A percentile compares a stretch with the other conserved stretches of the same genome.
Conservation (phyloP, 2,797 vertebrate genomes). For the Xiphorhynchus erythropygius region DNA sequence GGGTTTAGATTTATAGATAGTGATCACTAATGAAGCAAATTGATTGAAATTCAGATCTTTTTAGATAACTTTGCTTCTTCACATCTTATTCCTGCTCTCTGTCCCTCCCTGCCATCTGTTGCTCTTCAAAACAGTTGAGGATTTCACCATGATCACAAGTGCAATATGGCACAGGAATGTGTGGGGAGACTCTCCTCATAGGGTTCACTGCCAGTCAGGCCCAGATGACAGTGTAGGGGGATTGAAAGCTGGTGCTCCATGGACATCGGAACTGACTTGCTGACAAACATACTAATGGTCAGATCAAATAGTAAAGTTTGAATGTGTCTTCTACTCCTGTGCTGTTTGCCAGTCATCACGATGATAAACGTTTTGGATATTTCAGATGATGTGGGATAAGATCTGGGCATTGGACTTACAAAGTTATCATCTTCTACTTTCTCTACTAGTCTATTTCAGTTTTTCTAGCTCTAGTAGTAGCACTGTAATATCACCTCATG, state of each 20-base stretch:
- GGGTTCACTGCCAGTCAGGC: neutral
- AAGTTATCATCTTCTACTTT: neutral
- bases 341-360: neutral
- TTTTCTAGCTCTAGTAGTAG: neutral
- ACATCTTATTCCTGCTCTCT: neutral
- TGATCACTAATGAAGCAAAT: neutral
- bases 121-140: neutral
- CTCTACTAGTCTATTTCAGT: neutral
- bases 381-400: neutral
- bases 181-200: neutral
- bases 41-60: neutral
- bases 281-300: neutral
- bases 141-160: neutral
- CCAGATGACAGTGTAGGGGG: neutral
- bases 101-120: neutral
- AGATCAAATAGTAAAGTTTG: neutral
- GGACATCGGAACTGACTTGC: neutral
- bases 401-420: neutral
- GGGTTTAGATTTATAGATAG: neutral
- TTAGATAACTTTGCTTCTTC: neutral
- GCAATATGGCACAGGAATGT: neutral
- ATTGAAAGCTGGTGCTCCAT: fast-evolving
- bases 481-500: neutral
- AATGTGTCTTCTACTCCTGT: neutral
- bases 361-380: neutral